Conservation (phyloP, 1,140 invertebrate genomes). For the Phortica variegata region DNA sequence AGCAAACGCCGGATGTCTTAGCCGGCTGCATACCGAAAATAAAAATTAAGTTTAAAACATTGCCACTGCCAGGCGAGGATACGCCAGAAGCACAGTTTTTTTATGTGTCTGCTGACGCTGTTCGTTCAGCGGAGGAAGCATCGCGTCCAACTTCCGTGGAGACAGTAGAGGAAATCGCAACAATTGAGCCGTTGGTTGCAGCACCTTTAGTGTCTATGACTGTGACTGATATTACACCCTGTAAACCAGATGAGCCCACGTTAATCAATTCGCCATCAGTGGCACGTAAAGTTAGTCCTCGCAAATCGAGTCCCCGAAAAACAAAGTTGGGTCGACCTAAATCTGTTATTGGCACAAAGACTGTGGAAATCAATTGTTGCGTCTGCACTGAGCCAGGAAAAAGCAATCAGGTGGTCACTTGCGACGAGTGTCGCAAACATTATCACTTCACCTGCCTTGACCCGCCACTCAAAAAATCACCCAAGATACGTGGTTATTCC, state of each 20-base stretch:
- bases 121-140: conserved; percentile 48
- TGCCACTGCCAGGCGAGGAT: conserved; percentile 70
- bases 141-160: conserved; percentile 53
- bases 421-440: conserved; percentile 87
- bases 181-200: conserved; percentile 12
- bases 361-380: conserved; percentile 38
- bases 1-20: conserved; percentile 68
- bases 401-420: conserved; percentile 63
- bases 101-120: conserved; percentile 54
- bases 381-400: conserved; percentile 41
- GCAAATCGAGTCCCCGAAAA: conserved; percentile 40
- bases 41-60: conserved; percentile 71
- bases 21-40: conserved; percentile 68
- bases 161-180: conserved; percentile 45
- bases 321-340: conserved; percentile 32
- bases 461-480: conserved; percentile 90
- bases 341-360: conserved; percentile 23
- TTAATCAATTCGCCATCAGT: too few species aligned
- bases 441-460: conserved; percentile 92
- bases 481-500: conserved; percentile 88
- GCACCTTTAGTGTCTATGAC: too few species aligned
- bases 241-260: too few species aligned
- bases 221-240: too few species aligned
- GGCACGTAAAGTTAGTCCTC: conserved; percentile 35
- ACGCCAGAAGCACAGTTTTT: conserved; percentile 51